These are phyloP conservation scores for Brachypodius melanocephalos DNA, from an alignment of 2,113 vertebrate genomes.

Conservation along the genomic window DNA sequence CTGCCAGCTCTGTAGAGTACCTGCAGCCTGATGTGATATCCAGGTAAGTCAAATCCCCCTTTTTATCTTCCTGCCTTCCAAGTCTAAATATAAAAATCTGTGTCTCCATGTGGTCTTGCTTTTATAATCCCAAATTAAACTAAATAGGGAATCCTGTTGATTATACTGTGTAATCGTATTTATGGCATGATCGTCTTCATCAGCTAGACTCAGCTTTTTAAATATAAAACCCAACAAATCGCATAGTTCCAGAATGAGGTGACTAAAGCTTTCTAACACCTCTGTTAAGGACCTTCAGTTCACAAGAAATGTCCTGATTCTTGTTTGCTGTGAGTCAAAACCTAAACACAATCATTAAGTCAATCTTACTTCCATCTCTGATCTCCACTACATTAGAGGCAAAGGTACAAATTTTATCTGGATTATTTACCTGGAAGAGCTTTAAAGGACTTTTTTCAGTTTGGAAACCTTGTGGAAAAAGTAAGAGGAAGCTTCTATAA, in stretches of 20 bases:
- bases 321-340: neutral
- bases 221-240: neutral
- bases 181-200: neutral
- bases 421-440: neutral
- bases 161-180: neutral
- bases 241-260: neutral
- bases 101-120: neutral
- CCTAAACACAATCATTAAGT: neutral
- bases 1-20: neutral
- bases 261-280: neutral
- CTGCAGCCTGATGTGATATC: neutral
- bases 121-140: neutral
- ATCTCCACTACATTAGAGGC: neutral
- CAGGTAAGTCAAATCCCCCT: neutral
- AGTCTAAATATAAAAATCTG: neutral
- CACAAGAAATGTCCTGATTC: neutral
- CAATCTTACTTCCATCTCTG: neutral
- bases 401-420: neutral
- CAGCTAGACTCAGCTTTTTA: neutral
- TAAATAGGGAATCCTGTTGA: neutral
- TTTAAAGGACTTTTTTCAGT: neutral
- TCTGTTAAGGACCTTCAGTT: neutral
- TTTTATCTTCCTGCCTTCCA: neutral
- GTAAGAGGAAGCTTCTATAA: neutral
- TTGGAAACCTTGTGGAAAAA: neutral